phyloP scores from a whole-genome alignment of 2,113 vertebrate species.

The Microtus montanus region DNA sequence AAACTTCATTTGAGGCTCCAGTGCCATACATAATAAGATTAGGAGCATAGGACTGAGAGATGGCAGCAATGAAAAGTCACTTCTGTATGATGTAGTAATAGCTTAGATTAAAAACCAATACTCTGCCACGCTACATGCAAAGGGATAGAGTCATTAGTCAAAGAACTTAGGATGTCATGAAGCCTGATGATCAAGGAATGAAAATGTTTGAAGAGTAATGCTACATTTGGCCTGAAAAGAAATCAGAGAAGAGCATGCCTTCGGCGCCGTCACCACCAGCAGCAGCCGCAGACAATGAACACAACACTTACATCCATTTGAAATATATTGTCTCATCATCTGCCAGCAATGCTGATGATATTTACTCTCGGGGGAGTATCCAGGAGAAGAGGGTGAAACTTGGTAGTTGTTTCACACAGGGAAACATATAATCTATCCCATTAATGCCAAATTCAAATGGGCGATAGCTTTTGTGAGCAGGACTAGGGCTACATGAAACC shows the following conservation, averaged over 20 bases:
- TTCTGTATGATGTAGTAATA: slow-evolving; percentile 30
- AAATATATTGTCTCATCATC: background rate
- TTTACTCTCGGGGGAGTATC: slow-evolving; percentile 38
- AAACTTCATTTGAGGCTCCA: background rate
- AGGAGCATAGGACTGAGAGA: slow-evolving; percentile 22
- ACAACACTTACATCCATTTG: background rate
- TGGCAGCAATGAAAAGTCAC: background rate
- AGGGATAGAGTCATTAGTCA: slow-evolving; percentile 31
- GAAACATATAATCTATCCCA: background rate
- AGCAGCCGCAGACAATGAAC: background rate
- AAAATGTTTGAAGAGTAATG: slow-evolving; percentile 46
- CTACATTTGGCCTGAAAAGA: background rate
- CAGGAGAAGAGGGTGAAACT: slow-evolving; percentile 52
- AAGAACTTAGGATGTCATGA: slow-evolving; percentile 46
- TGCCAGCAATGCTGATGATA: background rate
- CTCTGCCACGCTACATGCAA: slow-evolving; percentile 48
- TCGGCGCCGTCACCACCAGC: background rate
- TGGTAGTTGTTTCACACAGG: slow-evolving; percentile 30
- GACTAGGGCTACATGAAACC: slow-evolving; percentile 18
- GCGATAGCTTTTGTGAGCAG: background rate
- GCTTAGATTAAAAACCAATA: background rate
- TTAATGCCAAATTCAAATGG: slow-evolving; percentile 51
- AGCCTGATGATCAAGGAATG: slow-evolving; percentile 48
- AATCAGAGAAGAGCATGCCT: slow-evolving; percentile 7
- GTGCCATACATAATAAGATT: background rate